Base-by-base conservation (phyloP, 1,140 invertebrate species). In the Pectinophora gossypiella region DNA sequence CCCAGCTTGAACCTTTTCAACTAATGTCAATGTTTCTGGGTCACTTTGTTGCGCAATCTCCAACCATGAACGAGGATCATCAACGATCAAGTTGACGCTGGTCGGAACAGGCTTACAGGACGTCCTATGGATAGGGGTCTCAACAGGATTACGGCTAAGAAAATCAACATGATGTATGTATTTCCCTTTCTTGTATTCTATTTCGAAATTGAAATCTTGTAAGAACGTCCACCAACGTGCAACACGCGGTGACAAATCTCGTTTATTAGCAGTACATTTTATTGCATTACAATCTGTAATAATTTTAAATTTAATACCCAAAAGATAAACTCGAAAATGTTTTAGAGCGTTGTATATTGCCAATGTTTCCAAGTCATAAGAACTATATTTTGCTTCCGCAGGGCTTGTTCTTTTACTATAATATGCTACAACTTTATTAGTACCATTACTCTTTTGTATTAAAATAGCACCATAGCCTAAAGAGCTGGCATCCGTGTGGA, bases 361-460 rank as follows among this genome's bases (percentile, higher is more conserved):
- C n/a, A n/a, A n/a, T n/a, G n/a, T n/a, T 23, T 82, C 75, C 12
- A 82, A 36, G 35, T 78, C 70, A 51, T 70, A 79, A 42, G 66
- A 74, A 9, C 46, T 44, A 38, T 69, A 79, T 43, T 58, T 72
- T 21, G 61, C 71, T 72, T 85, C 57, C 74, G 75, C 0, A 64
- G 76, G 22, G 76, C 47, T 7, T 83, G 57, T 16, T 38, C 56
- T 21, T 71, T 89, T 89, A 72, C 61, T 77, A 72, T 60, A 69
- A 54, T 60, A 64, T 59, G 81, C 68, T 61, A 76, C 57, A 59
- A 70, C 72, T 88, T 76, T 90, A 65, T 89, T 74, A 58, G 67
- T 64, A 58, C 78, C 67, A 47, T 73, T 61, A 10, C 66, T 57
- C 48, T 59, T 64, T 56, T 83, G 76, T 10, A 72, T 18, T 12